Base-by-base conservation (phyloP, 1,140 invertebrate genomes). In the Drosophila simulans region DNA sequence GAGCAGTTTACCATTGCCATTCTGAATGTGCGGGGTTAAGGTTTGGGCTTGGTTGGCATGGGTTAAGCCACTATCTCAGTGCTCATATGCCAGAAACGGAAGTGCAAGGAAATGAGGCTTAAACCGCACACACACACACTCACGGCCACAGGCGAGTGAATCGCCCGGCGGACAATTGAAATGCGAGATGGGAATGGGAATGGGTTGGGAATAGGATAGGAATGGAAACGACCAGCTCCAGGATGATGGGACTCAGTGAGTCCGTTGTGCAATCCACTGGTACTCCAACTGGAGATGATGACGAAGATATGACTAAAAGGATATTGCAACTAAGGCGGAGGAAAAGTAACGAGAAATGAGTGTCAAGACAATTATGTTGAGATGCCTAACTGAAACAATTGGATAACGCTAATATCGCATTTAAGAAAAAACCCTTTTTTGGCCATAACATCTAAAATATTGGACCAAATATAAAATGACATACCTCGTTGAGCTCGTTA, bases 41-140 rank as follows among this genome's bases (percentile, higher is more conserved):
- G 55, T 46, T 52, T 4, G 52, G 35, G 31, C 2, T 15, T 31
- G 52, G 48, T n/a, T 3, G 35, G 40, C 31, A 15, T 42, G 65
- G 49, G 46, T 58, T 66, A 70, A 69, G 53, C 70, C 56, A 56
- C 59, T 76, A 54, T 79, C 56, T 82, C 76, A 74, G 54, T 68
- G 80, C 75, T 83, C 80, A 68, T 74, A 83, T 79, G 75, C 71
- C 76, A 84, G 46, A 53, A 80, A 76, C 81, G 81, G 81, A 84
- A 84, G 77, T 80, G 77, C 77, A 85, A 85, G 81, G 81, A 84
- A 84, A 84, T 84, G 81, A 84, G 80, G 80, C 80, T 84, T 84
- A 84, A 84, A 84, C 80, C 80, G 77, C 80, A 84, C 78, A 80
- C 81, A 84, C 80, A 83, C 81, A 84, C 64, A 69, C 64, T 48